A percentile compares a stretch with the other conserved stretches of the same genome.
Evolutionary conservation across 2,888 invertebrate genomes (phyloP).

Genomic region (Hymenopus coronatus): DNA sequence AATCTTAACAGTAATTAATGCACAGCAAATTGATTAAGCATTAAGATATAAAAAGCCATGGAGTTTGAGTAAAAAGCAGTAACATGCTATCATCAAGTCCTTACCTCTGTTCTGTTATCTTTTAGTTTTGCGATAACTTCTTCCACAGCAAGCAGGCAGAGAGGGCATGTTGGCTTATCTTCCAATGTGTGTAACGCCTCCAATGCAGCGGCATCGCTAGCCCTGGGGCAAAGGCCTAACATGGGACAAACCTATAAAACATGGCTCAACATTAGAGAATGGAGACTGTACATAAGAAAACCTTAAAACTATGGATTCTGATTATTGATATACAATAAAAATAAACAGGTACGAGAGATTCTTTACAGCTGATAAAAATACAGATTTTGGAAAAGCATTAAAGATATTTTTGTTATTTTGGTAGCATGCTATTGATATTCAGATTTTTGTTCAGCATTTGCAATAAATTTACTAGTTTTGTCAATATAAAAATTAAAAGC

Average conservation of each 20-base stretch:
- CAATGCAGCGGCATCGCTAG: conserved; percentile 40
- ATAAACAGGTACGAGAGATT: no score
- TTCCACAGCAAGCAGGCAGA: conserved; percentile 79
- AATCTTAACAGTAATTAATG: no score
- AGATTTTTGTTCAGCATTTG: no score
- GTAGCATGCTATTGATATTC: no score
- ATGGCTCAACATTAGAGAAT: conserved; percentile 42
- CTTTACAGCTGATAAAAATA: background rate
- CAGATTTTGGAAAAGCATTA: background rate
- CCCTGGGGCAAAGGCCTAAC: conserved; percentile 64
- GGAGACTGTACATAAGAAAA: background rate
- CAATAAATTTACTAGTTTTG: no score
- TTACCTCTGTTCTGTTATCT: conserved; percentile 72
- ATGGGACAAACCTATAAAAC: conserved; percentile 65
- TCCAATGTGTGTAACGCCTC: conserved; percentile 51
- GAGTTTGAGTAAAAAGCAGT: no score
- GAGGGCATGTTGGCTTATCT: conserved; percentile 70
- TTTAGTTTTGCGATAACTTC: conserved; percentile 72
- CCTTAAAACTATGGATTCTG: no score
- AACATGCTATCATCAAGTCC: background rate
- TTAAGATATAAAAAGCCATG: no score
- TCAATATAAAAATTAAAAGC: no score
- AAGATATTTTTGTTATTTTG: no score
- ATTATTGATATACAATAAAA: no score
- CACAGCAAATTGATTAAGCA: no score